Percentiles rank a stretch among this genome's conserved stretches.
Evolutionary conservation across 2,888 invertebrate genomes (phyloP).

Genomic region (Nomada fucata): DNA sequence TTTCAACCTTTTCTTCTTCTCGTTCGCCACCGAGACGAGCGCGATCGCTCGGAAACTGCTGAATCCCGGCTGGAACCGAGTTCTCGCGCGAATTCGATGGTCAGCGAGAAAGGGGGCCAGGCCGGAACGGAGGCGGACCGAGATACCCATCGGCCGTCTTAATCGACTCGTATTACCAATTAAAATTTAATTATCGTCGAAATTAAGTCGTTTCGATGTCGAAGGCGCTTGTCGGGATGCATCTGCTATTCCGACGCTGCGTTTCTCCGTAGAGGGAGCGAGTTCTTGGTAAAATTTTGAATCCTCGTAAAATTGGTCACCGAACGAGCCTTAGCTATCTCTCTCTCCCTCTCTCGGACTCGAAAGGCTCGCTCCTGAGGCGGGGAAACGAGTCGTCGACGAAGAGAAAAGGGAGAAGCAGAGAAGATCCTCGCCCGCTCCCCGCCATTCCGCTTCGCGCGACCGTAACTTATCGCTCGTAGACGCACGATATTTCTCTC

Average conservation of each 20-base stretch:
- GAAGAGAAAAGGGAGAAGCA: neutral
- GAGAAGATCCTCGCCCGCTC: constrained; percentile 12
- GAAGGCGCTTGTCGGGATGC: constrained; percentile 45
- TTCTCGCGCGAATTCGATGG: constrained; percentile 26
- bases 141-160: constrained; percentile 74
- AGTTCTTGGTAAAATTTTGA: neutral
- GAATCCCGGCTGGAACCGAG: neutral
- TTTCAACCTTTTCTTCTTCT: constrained; percentile 15
- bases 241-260: constrained; percentile 28
- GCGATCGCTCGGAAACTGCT: constrained; percentile 3
- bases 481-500: constrained; percentile 82
- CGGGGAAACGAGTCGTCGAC: constrained; percentile 10
- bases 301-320: constrained; percentile 12
- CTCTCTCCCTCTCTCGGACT: too few relatives aligned
- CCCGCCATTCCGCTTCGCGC: constrained; percentile 76
- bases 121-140: constrained; percentile 39
- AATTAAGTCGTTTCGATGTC: constrained; percentile 76
- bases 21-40: neutral
- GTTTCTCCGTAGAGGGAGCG: too few relatives aligned
- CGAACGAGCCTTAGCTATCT: neutral
- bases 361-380: too few relatives aligned
- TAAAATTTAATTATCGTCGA: constrained; percentile 81
- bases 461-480: constrained; percentile 83
- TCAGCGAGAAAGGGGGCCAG: constrained; percentile 24
- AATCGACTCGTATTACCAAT: constrained; percentile 82